Base-by-base conservation (phyloP, 2,797 vertebrate species). In the Sebastes matsubarae region DNA sequence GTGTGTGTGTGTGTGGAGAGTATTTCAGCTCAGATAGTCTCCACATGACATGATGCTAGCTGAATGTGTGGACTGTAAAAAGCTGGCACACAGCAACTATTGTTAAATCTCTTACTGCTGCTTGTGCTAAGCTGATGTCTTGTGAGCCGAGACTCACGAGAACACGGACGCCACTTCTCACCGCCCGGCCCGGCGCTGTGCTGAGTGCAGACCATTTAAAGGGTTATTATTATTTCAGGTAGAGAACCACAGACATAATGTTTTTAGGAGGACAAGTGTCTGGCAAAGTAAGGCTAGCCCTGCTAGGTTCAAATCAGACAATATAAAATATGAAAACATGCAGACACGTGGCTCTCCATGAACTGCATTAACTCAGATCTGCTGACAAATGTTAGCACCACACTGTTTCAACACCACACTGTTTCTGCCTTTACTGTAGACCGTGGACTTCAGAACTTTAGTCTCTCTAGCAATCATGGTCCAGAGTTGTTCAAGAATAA, bases 1-100 rank as follows among this genome's bases (percentile, higher is more conserved):
- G 25, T 34, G 68, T 20, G 22, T 81, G 58, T 60, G 60, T 79
- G 42, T 67, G 32, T 34, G 68, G 9, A 27, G n/a, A 80, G 66
- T 22, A 12, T 68, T 79, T 78, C 55, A 68, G 74, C 77, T 82
- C 42, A 72, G 63, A 79, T 77, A 16, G 38, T 63, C 75, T 65
- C 71, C 32, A 75, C 61, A 54, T 77, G 65, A 90, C 85, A 85
- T 72, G 81, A 83, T 77, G 74, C 71, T 63, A 14, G 70, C 75
- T 75, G 75, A 83, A 81, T 24, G 65, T 50, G 54, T 80, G 58
- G 65, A 84, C 55, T 77, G 75, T 42, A 57, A 79, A 79, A 87
- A 88, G 38, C 68, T 67, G 71, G 46, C 12, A 73, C 34, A 65
- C 46, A 54, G 61, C 58, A 80, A 69, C 52, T 58, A 59, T 71